Conservation (phyloP, 2,113 vertebrate genomes). For the Noturus placidus region DNA sequence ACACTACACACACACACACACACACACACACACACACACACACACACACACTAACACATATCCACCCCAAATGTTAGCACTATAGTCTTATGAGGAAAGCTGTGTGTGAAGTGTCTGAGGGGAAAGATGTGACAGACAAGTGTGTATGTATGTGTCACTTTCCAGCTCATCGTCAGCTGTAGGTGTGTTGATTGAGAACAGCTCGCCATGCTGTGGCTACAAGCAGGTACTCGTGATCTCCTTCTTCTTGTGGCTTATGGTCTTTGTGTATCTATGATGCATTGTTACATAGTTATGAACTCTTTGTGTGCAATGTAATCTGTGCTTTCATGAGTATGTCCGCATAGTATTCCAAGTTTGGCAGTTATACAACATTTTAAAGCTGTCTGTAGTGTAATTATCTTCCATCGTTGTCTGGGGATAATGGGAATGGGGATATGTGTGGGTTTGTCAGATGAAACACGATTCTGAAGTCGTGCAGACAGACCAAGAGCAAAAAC, state of each 20-base stretch:
- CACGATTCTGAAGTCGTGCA: not conserved
- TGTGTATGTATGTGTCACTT: conserved; percentile 55
- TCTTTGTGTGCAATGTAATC: not conserved
- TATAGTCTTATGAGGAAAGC: conserved; percentile 58
- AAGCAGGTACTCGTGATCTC: conserved; percentile 69
- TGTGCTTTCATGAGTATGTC: not conserved
- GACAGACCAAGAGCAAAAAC: not conserved
- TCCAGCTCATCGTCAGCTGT: conserved; percentile 65
- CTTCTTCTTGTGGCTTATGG: conserved; percentile 29
- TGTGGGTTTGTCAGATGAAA: not conserved
- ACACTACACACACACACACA: conserved; percentile 58
- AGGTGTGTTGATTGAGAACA: conserved; percentile 67
- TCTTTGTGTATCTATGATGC: conserved; percentile 12
- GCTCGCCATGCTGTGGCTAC: conserved; percentile 78
- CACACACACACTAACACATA: conserved; percentile 29
- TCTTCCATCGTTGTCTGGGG: not conserved
- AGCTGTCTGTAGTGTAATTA: not conserved
- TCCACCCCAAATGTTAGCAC: conserved; percentile 39
- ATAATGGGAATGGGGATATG: not conserved
- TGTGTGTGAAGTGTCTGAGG: conserved; percentile 43
- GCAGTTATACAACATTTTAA: not conserved
- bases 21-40: conserved; percentile 49
- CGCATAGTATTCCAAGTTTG: not conserved
- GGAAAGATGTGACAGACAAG: conserved; percentile 70
- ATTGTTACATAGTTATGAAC: not conserved